Evolutionary conservation across 2,888 invertebrate genomes (phyloP), one percentile per base, ranked within the genome.

Genomic region (Asteroscopus sphinx): DNA sequence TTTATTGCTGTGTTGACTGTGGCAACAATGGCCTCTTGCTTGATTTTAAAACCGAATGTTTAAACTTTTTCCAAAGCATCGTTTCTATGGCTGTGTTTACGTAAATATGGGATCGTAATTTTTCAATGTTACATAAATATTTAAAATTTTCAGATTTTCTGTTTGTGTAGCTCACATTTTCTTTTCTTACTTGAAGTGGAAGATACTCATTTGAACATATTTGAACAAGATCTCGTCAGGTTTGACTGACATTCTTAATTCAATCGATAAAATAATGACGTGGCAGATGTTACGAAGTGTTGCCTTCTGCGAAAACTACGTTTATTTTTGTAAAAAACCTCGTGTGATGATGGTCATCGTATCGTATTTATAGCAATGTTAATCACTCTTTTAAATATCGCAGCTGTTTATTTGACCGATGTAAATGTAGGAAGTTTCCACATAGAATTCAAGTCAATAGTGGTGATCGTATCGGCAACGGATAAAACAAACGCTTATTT

Each of bases 1-100:
- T 66, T 61, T 73, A 67, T 66, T 63, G 66, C 59, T 71, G 40
- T 72, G 60, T 73, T 74, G 65, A 69, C 65, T 45, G 37, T 59
- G 41, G 46, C 48, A 64, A 72, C 70, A 71, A 73, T 71, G 52
- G 66, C 60, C 37, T 36, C 59, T 41, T 48, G 47, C 51, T 45
- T 45, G 33, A 53, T 62, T 71, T 46, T 30, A 56, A 60, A 68
- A 62, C 13, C 5, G 21, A 64, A 40, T 46, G 41, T 57, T 64
- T 42, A 39, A 52, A 60, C 37, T 40, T 54, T 57, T 67, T 40
- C 16, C 17, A 56, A 41, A 52, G 28, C 17, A 5, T 21, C n/a
- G 15, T 25, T 57, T 55, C 11, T 44, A 30, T 44, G 35, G 12
- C 5, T 25, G 17, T 46, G 30, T 52, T 53, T 36, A 30, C 15